These are phyloP conservation scores for Lepidocyrtinus sp. DNA, from an alignment of 2,888 invertebrate species.

Conservation along the genomic window DNA sequence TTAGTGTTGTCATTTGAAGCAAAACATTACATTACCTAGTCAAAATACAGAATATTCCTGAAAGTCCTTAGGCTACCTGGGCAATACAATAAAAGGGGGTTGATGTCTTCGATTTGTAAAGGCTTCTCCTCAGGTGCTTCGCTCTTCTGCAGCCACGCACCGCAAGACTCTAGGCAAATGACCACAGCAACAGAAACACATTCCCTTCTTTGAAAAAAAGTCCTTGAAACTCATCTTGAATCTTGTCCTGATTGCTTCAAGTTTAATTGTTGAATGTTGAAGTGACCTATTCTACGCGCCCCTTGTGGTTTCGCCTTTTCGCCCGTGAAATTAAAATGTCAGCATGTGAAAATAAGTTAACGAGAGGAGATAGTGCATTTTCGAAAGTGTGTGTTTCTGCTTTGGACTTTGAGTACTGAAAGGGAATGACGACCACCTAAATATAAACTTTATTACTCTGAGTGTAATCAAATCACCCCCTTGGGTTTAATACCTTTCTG, in stretches of 20 bases:
- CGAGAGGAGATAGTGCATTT: neutral
- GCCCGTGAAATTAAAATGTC: neutral
- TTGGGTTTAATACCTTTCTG: neutral
- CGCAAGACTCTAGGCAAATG: no score
- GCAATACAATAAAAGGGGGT: neutral
- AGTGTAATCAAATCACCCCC: neutral
- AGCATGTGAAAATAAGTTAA: neutral
- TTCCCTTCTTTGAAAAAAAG: neutral
- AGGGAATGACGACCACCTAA: neutral
- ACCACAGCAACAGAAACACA: neutral
- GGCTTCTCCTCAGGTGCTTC: neutral
- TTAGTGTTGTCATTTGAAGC: neutral
- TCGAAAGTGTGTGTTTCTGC: no score
- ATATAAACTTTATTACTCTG: neutral
- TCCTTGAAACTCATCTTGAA: neutral
- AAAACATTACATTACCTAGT: no score
- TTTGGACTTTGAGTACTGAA: neutral
- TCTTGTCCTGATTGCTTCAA: neutral
- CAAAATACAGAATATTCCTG: no score
- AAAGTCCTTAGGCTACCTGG: neutral
- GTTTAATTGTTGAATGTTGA: neutral
- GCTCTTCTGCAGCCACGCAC: neutral
- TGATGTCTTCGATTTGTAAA: neutral
- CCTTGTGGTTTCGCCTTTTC: neutral
- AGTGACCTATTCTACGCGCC: neutral